Base-by-base conservation (phyloP, 35 echinoderm and acorn worm genomes). In the Heliocidaris erythrogramma region DNA sequence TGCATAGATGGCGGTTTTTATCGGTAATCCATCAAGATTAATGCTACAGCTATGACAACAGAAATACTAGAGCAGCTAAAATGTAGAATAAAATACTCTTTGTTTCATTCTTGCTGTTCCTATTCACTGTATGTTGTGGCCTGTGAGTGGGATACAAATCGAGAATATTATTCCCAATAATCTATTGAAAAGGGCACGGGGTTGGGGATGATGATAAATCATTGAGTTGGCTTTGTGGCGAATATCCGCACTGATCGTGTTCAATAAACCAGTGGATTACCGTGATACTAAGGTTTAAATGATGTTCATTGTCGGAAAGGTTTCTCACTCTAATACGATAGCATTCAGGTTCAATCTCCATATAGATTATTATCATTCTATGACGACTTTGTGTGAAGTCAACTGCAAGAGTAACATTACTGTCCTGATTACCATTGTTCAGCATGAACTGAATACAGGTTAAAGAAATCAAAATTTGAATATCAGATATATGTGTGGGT, bases 61-160 rank as follows among this genome's bases (percentile, higher is more conserved):
- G 27, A 78, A 78, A 78, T 78, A 78, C 2, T n/a, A 6, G 65
- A 78, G 65, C 65, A 7, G 65, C n/a, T n/a, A 78, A 78, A 78
- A 78, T 78, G 27, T 78, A n/a, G 18, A 78, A 8, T 7, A 7
- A 27, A 27, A 24, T 7, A n/a, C 65, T 78, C 65, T 78, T 78
- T 78, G 65, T 78, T 78, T 78, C 65, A n/a, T 78, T 78, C 65
- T 78, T 78, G 65, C 52, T 78, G 65, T 78, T 78, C 27, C 65
- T 78, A 27, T 78, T 78, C 21, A 78, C 65, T 78, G 65, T 24
- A n/a, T 27, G 65, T 27, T 78, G 27, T 78, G 65, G 65, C 65
- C 27, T 27, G 17, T 78, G 21, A 18, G 65, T 78, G 65, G 65
- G 65, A 78, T n/a, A 78, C 6, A 78, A 78, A 78, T n/a, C 7